Base-by-base conservation (phyloP, 2,113 vertebrate species). In the Isurus oxyrinchus region DNA sequence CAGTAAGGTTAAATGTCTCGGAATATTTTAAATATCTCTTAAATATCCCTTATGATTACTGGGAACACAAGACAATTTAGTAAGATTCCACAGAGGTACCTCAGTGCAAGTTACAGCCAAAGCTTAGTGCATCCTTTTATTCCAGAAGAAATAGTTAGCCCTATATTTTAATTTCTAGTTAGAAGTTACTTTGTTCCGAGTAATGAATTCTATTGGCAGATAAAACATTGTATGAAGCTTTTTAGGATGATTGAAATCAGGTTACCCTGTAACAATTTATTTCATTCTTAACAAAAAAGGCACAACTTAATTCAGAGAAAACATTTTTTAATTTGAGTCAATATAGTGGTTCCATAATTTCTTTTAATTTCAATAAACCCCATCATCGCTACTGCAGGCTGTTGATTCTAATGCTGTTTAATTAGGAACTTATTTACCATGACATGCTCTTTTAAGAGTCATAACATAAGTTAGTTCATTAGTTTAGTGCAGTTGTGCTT, bases 211-310 rank as follows among this genome's bases (percentile, higher is more conserved):
- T 27, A 91, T 27, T 35, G 79, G 13, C 55, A 91, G 88, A 59
- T 66, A 40, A 93, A 59, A 84, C 4, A n/a, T n/a, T 31, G 7
- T 27, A 31, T 59, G 55, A 93, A 93, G 88, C 31, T 93, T 59
- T 61, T 31, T 55, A 57, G 31, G 31, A 93, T 61, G 31, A 93
- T 61, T 57, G 13, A 93, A 93, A 93, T 90, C 49, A 1, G 53
- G 31, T n/a, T 93, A 93, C 57, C 88, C n/a, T 5, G 35, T 93
- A 19, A 84, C n/a, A 14, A 93, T 93, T n/a, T 19, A 59, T 61
- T 93, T 61, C 57, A 93, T 59, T 57, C 27, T 93, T n/a, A 91
- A 57, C 10, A 93, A 93, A 93, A n/a, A 61, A 93, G 59, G 88
- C 31, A 35, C 88, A n/a, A 59, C 4, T n/a, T 93, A 61, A 35